Base-by-base conservation (phyloP, 2,888 invertebrate species). In the Ochropacha duplaris region DNA sequence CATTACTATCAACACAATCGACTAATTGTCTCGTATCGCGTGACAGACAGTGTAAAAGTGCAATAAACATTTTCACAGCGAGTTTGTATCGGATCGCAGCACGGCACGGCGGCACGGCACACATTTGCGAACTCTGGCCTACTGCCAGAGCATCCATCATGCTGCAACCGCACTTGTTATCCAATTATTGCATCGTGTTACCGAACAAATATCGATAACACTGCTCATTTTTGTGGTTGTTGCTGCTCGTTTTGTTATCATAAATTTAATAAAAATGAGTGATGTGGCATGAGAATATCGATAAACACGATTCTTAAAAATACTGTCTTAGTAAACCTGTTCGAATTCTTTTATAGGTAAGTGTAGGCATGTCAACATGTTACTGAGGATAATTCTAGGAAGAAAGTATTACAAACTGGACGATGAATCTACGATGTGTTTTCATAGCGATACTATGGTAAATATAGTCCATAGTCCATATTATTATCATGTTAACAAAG, bases 81-180 rank as follows among this genome's bases (percentile, higher is more conserved):
- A 51, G 54, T 54, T 50, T 55, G 56, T 57, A 58, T 64, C 31
- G 22, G 22, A 54, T 39, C 19, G 51, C 54, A 59, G 51, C 50
- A 58, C 60, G 56, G 57, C 57, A 54, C 57, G 55, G 57, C 60
- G 56, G 57, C 57, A 54, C 57, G 55, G 57, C 36, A 56, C 57
- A 5, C 44, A 19, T 44, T 19, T 19, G 44, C 9, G 44, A 16
- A 4, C 12, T 11, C 59, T 80, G 81, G 80, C 76, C 54, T 19
- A 22, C 0, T 4, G 72, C 81, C 81, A 81, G 62, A 54, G 57
- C 64, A 71, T 81, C 68, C 69, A 73, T 81, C 74, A 76, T 65
- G 58, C 50, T 26, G 55, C 52, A 59, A 59, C 62, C 59, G 62
- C 68, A 54, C 54, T 66, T 65, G 66, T 68, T 74, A 69, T 72